Percentiles rank a stretch among this genome's conserved stretches.
Conservation (phyloP, 2,888 invertebrate species). For the Orthosia incerta region DNA sequence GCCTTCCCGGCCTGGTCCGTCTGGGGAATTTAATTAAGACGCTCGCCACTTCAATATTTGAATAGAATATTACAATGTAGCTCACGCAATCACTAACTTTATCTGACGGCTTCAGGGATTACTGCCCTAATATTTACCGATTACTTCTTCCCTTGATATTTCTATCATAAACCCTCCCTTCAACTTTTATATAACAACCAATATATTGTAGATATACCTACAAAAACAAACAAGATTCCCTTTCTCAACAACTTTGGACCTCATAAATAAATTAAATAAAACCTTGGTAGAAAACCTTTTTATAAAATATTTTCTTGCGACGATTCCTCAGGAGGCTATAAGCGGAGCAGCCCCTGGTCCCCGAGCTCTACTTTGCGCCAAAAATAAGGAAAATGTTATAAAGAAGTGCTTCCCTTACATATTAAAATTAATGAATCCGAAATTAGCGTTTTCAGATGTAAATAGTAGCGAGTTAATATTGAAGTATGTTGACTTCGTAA, state of each 20-base stretch:
- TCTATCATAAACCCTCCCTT: constrained; percentile 7
- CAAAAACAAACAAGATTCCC: constrained; percentile 38
- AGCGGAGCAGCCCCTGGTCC: constrained; percentile 3
- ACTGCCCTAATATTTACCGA: constrained; percentile 49
- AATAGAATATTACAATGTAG: constrained; percentile 54
- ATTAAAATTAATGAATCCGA: constrained; percentile 30
- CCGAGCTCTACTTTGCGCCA: constrained; percentile 32
- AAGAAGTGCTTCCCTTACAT: background rate
- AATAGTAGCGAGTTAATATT: constrained; percentile 36
- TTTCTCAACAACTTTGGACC: constrained; percentile 29
- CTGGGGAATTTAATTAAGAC: constrained; percentile 45
- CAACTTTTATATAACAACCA: constrained; percentile 29
- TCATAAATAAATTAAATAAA: constrained; percentile 53
- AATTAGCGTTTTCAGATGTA: constrained; percentile 26
- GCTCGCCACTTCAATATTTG: constrained; percentile 50
- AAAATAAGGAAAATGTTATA: constrained; percentile 26
- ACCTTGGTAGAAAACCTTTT: constrained; percentile 49
- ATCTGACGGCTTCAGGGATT: constrained; percentile 29
- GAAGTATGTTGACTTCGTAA: constrained; percentile 20
- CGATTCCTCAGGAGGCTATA: constrained; percentile 32
- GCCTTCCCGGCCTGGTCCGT: constrained; percentile 17
- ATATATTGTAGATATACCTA: constrained; percentile 23
- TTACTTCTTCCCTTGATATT: constrained; percentile 48
- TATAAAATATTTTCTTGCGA: constrained; percentile 42
- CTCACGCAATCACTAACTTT: constrained; percentile 46